These are phyloP conservation scores for Heliconius nattereri DNA, from an alignment of 1,140 invertebrate species.

Conservation along the genomic window DNA sequence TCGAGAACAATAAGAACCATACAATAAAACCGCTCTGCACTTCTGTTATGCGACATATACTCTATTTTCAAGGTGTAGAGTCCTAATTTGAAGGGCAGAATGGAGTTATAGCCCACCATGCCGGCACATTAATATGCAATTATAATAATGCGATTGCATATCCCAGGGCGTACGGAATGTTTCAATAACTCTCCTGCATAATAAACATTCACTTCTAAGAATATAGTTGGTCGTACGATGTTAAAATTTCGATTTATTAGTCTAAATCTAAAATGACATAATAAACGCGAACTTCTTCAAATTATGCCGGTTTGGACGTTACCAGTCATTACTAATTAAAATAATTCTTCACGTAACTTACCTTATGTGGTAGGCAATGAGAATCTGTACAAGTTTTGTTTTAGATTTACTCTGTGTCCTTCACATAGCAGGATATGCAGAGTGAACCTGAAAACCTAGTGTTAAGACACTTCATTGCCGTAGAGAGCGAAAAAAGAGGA, in stretches of 20 bases:
- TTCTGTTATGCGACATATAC: background rate
- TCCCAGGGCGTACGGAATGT: slow-evolving; percentile 19
- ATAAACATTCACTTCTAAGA: slow-evolving; percentile 10
- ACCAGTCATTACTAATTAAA: no score
- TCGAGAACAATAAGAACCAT: slow-evolving; percentile 13
- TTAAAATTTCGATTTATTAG: background rate
- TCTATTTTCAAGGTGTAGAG: background rate
- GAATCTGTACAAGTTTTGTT: no score
- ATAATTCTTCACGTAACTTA: no score
- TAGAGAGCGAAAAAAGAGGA: no score
- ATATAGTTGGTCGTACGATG: background rate
- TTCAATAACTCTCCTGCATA: slow-evolving; percentile 13
- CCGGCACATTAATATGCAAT: slow-evolving; percentile 17
- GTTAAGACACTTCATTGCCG: no score
- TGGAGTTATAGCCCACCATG: slow-evolving; percentile 15
- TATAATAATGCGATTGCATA: slow-evolving; percentile 16
- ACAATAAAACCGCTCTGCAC: background rate
- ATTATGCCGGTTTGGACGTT: no score
- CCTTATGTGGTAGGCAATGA: no score
- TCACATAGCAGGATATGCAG: no score
- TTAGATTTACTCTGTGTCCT: no score
- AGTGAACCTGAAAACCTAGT: no score
- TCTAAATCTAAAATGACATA: no score
- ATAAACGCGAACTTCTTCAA: no score
- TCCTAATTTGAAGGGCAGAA: background rate